These are phyloP conservation scores for Polyergus mexicanus DNA, from an alignment of 1,140 invertebrate species.

Conservation along the genomic window DNA sequence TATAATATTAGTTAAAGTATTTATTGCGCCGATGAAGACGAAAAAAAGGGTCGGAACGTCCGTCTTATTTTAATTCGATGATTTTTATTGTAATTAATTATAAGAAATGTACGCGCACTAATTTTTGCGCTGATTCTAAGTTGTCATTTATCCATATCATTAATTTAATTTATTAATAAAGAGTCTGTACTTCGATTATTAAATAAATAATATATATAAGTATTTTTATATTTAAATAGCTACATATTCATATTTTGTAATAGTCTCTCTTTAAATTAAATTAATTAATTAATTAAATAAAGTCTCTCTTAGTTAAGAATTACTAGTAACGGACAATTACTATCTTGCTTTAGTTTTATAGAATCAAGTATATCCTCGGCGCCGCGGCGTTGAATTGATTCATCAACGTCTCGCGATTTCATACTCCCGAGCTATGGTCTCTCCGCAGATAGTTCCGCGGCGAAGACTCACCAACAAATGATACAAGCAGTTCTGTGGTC, in stretches of 20 bases:
- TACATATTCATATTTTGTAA: not conserved
- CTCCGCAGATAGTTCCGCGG: slow-evolving; percentile 32
- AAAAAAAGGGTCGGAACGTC: too few species aligned
- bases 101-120: too few species aligned
- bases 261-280: not conserved
- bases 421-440: slow-evolving; percentile 3
- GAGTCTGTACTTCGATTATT: too few species aligned
- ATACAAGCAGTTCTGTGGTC: slow-evolving; percentile 61
- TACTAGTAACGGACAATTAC: not conserved
- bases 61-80: too few species aligned
- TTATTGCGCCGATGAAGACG: too few species aligned
- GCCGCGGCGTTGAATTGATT: slow-evolving; percentile 44
- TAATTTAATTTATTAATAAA: too few species aligned
- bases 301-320: not conserved
- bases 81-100: too few species aligned
- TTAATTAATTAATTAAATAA: slow-evolving; percentile 15
- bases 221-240: too few species aligned
- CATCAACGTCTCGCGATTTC: slow-evolving; percentile 49
- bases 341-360: slow-evolving; percentile 25
- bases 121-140: too few species aligned
- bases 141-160: too few species aligned
- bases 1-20: too few species aligned
- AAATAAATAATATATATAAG: too few species aligned
- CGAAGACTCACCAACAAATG: slow-evolving; percentile 56
- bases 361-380: not conserved